Base-by-base conservation (phyloP, 2,888 invertebrate genomes). In the Leucophora obtusa region DNA sequence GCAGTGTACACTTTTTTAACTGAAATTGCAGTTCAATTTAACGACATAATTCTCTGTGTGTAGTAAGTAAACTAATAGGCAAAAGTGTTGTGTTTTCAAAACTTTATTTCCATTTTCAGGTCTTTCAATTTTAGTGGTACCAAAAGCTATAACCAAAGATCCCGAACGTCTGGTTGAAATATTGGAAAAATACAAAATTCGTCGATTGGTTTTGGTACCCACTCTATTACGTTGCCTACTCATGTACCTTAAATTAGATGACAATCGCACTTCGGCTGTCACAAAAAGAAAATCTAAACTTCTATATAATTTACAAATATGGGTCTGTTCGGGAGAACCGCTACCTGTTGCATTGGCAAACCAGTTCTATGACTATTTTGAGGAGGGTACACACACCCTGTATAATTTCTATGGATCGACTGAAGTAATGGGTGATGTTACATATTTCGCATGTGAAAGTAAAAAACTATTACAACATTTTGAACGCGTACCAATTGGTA, bases 321-420 rank as follows among this genome's bases (percentile, higher is more conserved):
- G 97, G 96, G 92, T 97, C 14, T 96, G 97, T 86, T 97, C 97
- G 1, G 97, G 97, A 0, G 97, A 97, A 28, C 28, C 28, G 28
- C 28, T 28, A 28, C 7, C 28, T 28, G 92, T 93, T 7, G 92
- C 94, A 0, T 89, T 96, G 38, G 95, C 95, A 0, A 91, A 92
- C 50, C 93, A 95, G 84, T 97, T 97, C 91, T 96, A 96, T 88
- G 91, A 92, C 43, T 93, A 94, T 82, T 96, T 96, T 83, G 91
- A 93, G 14, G 92, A 92, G 71, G 92, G 93, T 11, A 90, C 91
- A 0, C 94, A 94, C 81, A 91, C 92, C 15, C 90, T 97, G 51
- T 96, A 96, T 68, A 97, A 97, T 87, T 96, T 97, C 87, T 97
- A 97, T 86, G 97, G 97, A 0, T 96, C 96, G 83, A 97, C 97